Evolutionary conservation across 2,888 invertebrate species (phyloP).

Genomic region (Pomacea canaliculata): DNA sequence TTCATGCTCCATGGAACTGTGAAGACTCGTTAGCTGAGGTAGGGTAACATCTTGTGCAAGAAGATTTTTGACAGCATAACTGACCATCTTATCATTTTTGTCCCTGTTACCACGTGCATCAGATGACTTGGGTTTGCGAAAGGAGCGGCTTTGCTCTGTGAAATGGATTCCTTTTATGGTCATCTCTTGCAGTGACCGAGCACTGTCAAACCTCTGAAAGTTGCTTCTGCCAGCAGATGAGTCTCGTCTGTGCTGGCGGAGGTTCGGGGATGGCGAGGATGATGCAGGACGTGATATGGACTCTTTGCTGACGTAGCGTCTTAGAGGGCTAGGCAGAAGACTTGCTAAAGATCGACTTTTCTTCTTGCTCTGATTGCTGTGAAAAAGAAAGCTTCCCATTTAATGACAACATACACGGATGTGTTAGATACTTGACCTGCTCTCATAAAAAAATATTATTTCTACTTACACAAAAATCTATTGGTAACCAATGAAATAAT

Average conservation of each 20-base stretch:
- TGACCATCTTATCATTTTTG: too few relatives aligned
- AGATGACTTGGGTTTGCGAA: constrained; percentile 35
- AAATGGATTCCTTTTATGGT: constrained; percentile 53
- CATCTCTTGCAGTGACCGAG: constrained; percentile 37
- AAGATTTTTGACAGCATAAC: too few relatives aligned
- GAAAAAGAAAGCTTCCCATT: not conserved
- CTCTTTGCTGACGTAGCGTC: constrained; percentile 42
- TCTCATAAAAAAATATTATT: too few relatives aligned
- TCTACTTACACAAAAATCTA: too few relatives aligned
- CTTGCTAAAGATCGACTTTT: constrained; percentile 45
- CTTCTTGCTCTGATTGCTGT: constrained; percentile 18
- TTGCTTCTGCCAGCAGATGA: constrained; percentile 25
- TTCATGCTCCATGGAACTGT: too few relatives aligned
- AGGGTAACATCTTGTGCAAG: too few relatives aligned
- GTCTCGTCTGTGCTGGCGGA: constrained; percentile 15
- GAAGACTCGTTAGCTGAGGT: too few relatives aligned
- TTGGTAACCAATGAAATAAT: too few relatives aligned
- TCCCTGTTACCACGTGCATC: not conserved
- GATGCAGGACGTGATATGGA: constrained; percentile 37
- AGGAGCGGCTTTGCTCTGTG: constrained; percentile 53
- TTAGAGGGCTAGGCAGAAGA: constrained; percentile 30
- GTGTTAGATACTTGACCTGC: too few relatives aligned
- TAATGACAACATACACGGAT: too few relatives aligned
- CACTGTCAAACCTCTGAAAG: constrained; percentile 37
- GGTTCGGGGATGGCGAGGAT: constrained; percentile 23